Percentiles rank a stretch among this genome's conserved stretches.
Conservation (phyloP, 2,113 vertebrate species). For the Odocoileus hemionus region DNA sequence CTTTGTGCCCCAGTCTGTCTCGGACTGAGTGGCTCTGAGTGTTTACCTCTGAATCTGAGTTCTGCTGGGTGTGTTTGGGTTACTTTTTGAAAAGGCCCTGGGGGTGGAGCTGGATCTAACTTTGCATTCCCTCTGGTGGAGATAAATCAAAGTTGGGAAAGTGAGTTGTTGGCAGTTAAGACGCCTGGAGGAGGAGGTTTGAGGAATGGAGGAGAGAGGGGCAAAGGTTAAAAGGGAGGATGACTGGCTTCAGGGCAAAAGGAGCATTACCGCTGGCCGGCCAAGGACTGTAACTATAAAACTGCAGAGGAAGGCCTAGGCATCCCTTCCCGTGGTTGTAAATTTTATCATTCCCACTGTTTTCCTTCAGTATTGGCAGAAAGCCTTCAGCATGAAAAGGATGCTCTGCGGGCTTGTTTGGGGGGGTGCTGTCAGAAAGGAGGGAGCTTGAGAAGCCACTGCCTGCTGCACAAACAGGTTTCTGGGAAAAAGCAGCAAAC, state of each 20-base stretch:
- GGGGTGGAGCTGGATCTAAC: background rate
- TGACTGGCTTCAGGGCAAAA: background rate
- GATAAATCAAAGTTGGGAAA: conserved; percentile 49
- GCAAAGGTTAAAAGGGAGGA: background rate
- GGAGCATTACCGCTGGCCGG: background rate
- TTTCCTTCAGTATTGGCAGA: background rate
- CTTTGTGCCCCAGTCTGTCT: background rate
- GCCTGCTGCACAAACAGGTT: background rate
- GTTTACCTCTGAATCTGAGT: background rate
- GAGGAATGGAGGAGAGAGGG: background rate
- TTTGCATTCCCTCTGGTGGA: background rate
- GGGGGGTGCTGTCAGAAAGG: background rate
- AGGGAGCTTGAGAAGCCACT: background rate
- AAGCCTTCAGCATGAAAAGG: background rate
- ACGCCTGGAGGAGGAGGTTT: background rate
- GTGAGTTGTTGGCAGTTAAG: conserved; percentile 6
- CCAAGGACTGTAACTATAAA: background rate
- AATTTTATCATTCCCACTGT: background rate
- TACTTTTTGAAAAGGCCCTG: background rate
- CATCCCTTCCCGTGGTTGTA: accelerated
- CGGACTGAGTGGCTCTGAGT: background rate
- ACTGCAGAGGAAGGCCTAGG: background rate
- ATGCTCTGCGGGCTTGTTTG: background rate
- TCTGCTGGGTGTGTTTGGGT: background rate
- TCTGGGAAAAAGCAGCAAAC: background rate